Evolutionary conservation across 2,888 invertebrate genomes (phyloP).

Genomic region (Acanthosepion esculentum): DNA sequence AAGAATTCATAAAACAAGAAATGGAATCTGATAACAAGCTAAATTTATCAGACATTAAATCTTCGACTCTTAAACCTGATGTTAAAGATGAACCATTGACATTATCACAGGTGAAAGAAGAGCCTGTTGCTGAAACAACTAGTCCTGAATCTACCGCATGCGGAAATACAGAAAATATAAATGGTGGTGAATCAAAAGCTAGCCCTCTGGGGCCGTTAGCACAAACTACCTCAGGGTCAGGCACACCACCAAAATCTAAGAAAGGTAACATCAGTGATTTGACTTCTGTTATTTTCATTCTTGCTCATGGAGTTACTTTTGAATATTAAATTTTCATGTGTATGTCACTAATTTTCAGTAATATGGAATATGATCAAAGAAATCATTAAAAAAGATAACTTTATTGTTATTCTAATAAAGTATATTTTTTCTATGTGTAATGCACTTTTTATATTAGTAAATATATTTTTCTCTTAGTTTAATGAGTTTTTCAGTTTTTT

Average conservation of each 20-base stretch:
- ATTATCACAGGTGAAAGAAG: slow-evolving; percentile 53
- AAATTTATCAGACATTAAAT: slow-evolving; percentile 43
- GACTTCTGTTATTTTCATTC: not conserved
- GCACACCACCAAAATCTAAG: slow-evolving; percentile 58
- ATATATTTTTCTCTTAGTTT: too few species aligned
- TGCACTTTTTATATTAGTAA: too few species aligned
- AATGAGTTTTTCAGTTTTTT: too few species aligned
- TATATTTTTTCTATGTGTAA: too few species aligned
- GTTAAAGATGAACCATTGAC: slow-evolving; percentile 52
- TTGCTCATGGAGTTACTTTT: not conserved
- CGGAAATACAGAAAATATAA: slow-evolving; percentile 52
- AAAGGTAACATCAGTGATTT: slow-evolving; percentile 55
- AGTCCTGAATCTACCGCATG: slow-evolving; percentile 56
- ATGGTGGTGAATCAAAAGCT: slow-evolving; percentile 53
- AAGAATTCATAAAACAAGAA: slow-evolving; percentile 56
- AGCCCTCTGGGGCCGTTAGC: slow-evolving; percentile 58
- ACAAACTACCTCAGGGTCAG: slow-evolving; percentile 49
- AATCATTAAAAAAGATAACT: too few species aligned
- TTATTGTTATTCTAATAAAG: too few species aligned
- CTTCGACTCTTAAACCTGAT: slow-evolving; percentile 35
- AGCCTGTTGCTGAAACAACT: slow-evolving; percentile 52
- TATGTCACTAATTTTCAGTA: too few species aligned
- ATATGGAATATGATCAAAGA: too few species aligned
- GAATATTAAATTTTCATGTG: not conserved
- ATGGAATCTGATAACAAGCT: slow-evolving; percentile 14